Evolutionary conservation across 2,888 invertebrate genomes (phyloP).

Genomic region (Dasysyrphus albostriatus): DNA sequence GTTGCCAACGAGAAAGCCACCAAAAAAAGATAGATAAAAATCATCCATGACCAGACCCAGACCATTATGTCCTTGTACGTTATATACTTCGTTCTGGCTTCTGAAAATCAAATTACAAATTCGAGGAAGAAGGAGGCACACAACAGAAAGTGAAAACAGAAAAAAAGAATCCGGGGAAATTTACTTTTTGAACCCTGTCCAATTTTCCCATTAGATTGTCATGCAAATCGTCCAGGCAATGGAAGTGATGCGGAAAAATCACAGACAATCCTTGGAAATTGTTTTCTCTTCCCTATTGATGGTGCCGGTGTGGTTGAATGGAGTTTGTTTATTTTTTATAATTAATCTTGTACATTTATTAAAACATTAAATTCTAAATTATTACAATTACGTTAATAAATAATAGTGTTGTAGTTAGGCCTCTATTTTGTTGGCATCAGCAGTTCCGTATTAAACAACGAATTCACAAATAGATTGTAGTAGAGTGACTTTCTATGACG

Average conservation of each 20-base stretch:
- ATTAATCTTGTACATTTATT: slow-evolving; percentile 62
- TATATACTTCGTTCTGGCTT: neutral
- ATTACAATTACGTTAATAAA: slow-evolving; percentile 72
- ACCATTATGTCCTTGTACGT: slow-evolving; percentile 13
- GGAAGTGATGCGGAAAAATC: slow-evolving; percentile 29
- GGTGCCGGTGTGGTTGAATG: neutral
- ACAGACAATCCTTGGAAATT: neutral
- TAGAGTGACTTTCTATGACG: slow-evolving; percentile 21
- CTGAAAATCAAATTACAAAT: slow-evolving; percentile 30
- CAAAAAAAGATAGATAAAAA: slow-evolving; percentile 13
- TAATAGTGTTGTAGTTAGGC: slow-evolving; percentile 44
- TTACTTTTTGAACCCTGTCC: slow-evolving; percentile 61
- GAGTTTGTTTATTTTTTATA: neutral
- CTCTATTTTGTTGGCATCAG: slow-evolving; percentile 38
- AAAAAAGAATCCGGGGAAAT: neutral
- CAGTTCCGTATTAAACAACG: slow-evolving; percentile 20
- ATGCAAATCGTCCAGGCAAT: slow-evolving; percentile 53
- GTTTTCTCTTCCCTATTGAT: neutral
- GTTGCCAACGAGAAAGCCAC: slow-evolving; percentile 54
- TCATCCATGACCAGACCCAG: slow-evolving; percentile 28
- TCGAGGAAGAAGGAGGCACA: neutral
- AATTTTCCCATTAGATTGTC: slow-evolving; percentile 48
- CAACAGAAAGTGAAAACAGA: neutral
- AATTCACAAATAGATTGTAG: slow-evolving; percentile 42
- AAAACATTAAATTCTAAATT: slow-evolving; percentile 69